Evolutionary conservation across 2,113 vertebrate genomes (phyloP).

Genomic region (Phaethon lepturus): DNA sequence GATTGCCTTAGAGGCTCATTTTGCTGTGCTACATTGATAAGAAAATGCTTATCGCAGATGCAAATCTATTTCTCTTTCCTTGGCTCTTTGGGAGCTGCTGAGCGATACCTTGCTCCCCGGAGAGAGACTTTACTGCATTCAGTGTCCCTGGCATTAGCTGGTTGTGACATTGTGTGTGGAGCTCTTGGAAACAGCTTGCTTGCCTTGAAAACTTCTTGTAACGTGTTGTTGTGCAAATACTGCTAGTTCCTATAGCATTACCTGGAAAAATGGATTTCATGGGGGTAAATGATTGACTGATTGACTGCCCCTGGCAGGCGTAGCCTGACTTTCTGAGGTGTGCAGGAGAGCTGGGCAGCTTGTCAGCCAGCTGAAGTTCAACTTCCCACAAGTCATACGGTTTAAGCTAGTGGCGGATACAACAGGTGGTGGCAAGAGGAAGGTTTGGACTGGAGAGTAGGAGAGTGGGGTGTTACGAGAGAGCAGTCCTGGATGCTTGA

Average conservation of each 20-base stretch:
- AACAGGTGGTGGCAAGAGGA: background rate
- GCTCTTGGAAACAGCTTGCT: background rate
- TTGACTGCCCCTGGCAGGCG: background rate
- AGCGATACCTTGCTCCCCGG: background rate
- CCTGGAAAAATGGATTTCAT: background rate
- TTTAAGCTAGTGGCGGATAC: background rate
- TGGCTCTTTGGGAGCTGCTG: background rate
- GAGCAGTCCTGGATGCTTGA: background rate
- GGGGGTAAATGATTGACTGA: background rate
- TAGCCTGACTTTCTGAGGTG: background rate
- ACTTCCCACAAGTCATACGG: background rate
- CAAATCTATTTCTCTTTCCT: background rate
- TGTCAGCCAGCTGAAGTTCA: background rate
- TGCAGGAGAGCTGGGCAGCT: background rate
- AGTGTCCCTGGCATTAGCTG: background rate
- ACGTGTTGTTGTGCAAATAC: background rate
- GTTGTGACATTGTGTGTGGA: background rate
- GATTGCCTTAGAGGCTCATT: background rate
- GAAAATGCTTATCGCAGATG: background rate
- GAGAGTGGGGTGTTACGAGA: background rate
- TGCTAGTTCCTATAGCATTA: background rate
- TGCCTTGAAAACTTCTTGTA: background rate
- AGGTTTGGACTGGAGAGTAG: background rate
- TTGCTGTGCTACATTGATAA: background rate
- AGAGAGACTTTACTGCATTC: background rate